Evolutionary conservation across 2,888 invertebrate species (phyloP).

Genomic region (Apamea sordens): DNA sequence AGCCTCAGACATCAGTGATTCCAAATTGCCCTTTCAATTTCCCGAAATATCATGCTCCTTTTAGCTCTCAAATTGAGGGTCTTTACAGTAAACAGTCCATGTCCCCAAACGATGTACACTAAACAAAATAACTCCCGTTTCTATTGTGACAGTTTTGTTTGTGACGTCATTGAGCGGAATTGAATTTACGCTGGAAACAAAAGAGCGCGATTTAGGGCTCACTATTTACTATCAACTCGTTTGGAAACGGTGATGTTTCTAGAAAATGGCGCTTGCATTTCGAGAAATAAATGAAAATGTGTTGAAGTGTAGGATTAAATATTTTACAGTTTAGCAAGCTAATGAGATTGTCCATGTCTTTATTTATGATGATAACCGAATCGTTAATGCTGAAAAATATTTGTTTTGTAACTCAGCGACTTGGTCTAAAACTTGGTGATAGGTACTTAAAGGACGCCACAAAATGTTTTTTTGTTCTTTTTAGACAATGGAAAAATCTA

Average conservation of each 20-base stretch:
- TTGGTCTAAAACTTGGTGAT: too few species aligned
- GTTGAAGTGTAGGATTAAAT: neutral
- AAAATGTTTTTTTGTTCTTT: too few species aligned
- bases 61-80: constrained; percentile 18
- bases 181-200: constrained; percentile 65
- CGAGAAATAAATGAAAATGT: neutral
- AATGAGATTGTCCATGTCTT: neutral
- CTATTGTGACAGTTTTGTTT: constrained; percentile 50
- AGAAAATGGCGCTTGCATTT: constrained; percentile 15
- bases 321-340: too few species aligned
- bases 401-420: neutral
- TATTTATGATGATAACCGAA: neutral
- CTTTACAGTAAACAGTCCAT: constrained; percentile 19
- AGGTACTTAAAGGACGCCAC: too few species aligned
- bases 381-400: neutral
- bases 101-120: constrained; percentile 30
- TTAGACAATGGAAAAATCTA: too few species aligned
- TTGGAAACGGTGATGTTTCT: constrained; percentile 35
- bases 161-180: constrained; percentile 63
- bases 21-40: constrained; percentile 7
- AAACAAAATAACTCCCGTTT: constrained; percentile 45
- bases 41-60: constrained; percentile 17
- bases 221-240: constrained; percentile 60
- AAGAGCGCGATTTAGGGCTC: constrained; percentile 57
- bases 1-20: constrained; percentile 14